phyloP scores from a whole-genome alignment of 1,140 invertebrate species.

The Ladona fulva region DNA sequence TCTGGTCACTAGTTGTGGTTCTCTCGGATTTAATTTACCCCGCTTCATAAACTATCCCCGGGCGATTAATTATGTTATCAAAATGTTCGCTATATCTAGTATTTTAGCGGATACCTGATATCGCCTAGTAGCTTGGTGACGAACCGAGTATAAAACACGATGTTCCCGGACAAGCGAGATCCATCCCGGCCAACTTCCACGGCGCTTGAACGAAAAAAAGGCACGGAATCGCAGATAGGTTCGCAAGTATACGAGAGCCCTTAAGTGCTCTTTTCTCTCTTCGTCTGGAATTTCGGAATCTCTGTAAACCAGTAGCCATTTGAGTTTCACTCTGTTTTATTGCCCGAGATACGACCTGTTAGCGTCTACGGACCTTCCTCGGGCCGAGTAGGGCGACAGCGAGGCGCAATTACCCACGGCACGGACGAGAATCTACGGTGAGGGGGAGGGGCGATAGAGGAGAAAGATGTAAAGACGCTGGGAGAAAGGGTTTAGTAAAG shows the following conservation, averaged over 20 bases:
- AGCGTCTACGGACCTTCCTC: background rate
- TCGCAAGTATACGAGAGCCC: background rate
- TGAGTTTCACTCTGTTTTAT: background rate
- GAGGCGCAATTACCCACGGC: background rate
- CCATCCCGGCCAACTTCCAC: no score
- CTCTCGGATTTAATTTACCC: no score
- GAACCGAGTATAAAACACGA: no score
- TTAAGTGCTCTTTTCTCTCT: background rate
- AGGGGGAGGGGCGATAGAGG: background rate
- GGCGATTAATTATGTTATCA: no score
- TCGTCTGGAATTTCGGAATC: slow-evolving; percentile 4
- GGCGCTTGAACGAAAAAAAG: no score
- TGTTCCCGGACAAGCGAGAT: no score
- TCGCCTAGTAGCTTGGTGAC: no score
- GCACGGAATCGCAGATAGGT: background rate
- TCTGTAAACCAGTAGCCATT: slow-evolving; percentile 9
- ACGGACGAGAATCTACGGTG: background rate
- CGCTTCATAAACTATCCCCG: no score
- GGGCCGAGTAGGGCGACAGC: background rate
- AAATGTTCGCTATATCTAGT: no score
- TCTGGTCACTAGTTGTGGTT: no score
- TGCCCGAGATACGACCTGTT: background rate
- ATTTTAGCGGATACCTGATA: no score
- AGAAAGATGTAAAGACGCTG: background rate
- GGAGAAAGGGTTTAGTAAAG: background rate